Base-by-base conservation (phyloP, 1,140 invertebrate species). In the Andrena cerasifolii region DNA sequence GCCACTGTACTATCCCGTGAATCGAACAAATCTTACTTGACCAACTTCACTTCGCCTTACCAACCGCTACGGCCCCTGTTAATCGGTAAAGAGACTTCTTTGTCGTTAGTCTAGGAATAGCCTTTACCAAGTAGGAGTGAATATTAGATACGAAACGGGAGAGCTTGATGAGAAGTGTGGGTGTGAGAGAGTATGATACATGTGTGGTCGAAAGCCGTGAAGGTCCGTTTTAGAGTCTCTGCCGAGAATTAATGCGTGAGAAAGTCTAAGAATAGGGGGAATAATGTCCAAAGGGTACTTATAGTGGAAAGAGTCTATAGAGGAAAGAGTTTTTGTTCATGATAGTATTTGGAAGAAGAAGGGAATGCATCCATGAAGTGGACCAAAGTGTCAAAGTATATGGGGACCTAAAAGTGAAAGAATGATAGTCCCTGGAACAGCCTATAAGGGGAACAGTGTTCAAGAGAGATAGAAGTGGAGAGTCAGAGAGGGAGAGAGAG, bases 1-100 rank as follows among this genome's bases (percentile, higher is more conserved):
- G 95, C 96, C 83, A 95, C 96, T 53, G 88, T 87, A 45, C 80
- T 86, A 45, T 82, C 86, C 14, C 88, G 90, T 62, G 90, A 91
- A 31, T 79, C 84, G 40, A 88, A 83, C 79, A 91, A 90, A 83
- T 80, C 83, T 62, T 89, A 85, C 62, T 74, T 85, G 21, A 63
- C 61, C 63, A 77, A 88, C 12, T 88, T 91, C 63, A 88, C 88
- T 31, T 81, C 91, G 31, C 88, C 90, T 70, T 92, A 92, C 83
- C 91, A 92, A 78, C 90, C 90, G 8, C 77, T 92, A 43, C 90
- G 91, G 77, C 91, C 91, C 56, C 85, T 92, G 36, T 81, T 92
- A 63, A 89, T 89, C 78, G 92, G 92, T 93, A 93, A 90, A 85
- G 43, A 51, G 43, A 47, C 43, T 51, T 70, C 53, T 28, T 45